These are phyloP conservation scores for Atethmia centrago DNA, from an alignment of 2,888 invertebrate species.

Conservation along the genomic window DNA sequence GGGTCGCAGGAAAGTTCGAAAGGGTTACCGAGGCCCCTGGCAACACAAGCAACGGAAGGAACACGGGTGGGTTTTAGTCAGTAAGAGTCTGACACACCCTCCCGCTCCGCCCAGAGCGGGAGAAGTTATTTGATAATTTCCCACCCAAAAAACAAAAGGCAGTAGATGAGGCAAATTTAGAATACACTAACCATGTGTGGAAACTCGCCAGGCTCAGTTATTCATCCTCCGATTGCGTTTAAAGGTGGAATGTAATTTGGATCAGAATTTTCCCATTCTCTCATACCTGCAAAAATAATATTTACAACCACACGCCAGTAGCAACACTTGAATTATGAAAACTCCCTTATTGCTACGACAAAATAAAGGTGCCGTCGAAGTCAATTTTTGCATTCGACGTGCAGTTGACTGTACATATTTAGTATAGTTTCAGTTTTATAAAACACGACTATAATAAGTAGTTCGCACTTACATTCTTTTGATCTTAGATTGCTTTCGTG, in stretches of 20 bases:
- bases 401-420: background rate
- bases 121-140: too few relatives aligned
- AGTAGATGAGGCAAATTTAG: too few relatives aligned
- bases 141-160: too few relatives aligned
- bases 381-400: background rate
- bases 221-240: slow-evolving; percentile 70
- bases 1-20: too few relatives aligned
- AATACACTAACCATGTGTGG: background rate
- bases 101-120: too few relatives aligned
- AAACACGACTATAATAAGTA: background rate
- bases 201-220: slow-evolving; percentile 5
- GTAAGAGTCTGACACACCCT: too few relatives aligned
- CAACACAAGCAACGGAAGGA: too few relatives aligned
- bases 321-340: background rate
- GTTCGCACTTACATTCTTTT: slow-evolving; percentile 70
- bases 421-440: background rate
- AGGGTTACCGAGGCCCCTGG: too few relatives aligned
- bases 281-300: background rate
- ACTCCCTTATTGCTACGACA: too few relatives aligned
- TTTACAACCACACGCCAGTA: background rate
- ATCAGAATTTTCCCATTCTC: background rate
- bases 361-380: background rate
- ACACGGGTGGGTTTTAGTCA: too few relatives aligned
- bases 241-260: background rate
- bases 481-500: slow-evolving; percentile 60